These are phyloP conservation scores for Leucoma salicis DNA, from an alignment of 2,888 invertebrate species.

Conservation along the genomic window DNA sequence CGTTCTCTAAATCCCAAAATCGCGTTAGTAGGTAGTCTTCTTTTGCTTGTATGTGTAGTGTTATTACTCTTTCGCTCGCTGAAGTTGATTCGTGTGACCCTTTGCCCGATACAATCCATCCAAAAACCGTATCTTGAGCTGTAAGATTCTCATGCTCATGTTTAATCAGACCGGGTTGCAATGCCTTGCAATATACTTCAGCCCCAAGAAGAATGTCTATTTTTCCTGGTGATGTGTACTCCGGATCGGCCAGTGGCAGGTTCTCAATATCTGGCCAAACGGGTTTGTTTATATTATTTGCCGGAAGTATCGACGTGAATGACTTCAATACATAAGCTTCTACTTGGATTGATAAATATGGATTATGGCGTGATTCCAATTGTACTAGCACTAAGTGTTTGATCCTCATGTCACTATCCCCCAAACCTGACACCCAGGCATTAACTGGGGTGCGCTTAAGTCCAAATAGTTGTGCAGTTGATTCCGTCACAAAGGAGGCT, in stretches of 20 bases:
- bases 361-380: not conserved
- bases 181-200: not conserved
- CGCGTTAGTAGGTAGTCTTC: not conserved
- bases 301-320: not conserved
- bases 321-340: not conserved
- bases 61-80: not conserved
- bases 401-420: not conserved
- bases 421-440: not conserved
- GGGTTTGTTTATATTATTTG: not conserved
- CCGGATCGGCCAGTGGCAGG: not conserved
- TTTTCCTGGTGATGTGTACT: constrained; percentile 1
- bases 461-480: not conserved
- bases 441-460: not conserved
- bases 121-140: not conserved
- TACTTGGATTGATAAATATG: not conserved
- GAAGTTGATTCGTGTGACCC: not conserved
- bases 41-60: not conserved
- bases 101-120: not conserved
- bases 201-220: not conserved
- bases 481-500: not conserved
- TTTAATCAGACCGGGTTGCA: not conserved
- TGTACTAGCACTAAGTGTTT: not conserved
- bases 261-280: constrained; percentile 1
- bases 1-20: not conserved
- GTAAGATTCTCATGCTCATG: no score